Evolutionary conservation across 2,888 invertebrate genomes (phyloP), one percentile per base, ranked within the genome.

Genomic region (Papilio gigon): DNA sequence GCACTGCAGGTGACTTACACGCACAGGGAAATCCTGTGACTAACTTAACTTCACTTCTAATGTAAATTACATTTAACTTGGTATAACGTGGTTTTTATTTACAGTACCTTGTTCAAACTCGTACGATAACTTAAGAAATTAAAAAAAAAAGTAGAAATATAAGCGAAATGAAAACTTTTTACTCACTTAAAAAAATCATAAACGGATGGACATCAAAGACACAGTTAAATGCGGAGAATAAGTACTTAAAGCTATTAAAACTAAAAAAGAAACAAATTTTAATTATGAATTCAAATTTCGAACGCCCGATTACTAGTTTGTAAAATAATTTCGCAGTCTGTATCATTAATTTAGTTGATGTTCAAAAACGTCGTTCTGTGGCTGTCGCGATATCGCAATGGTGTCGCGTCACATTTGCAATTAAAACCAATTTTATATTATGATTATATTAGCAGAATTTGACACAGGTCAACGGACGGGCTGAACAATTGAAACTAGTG

Each of bases 371-470:
- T 20, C 22, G 17, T n/a, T 20, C n/a, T 27, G 27, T 17, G 12
- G 37, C 35, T 8, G 14, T 9, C 14, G 50, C 42, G 22, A 53
- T 30, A n/a, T 42, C 44, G 17, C 53, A 62, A 40, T 47, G 30
- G 59, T 6, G 22, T 50, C 44, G 70, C 56, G 65, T 47, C 71
- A 71, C 64, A 65, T 73, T 68, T 65, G 44, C 65, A 75, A 74
- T 74, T 72, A 75, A 70, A 59, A 59, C 47, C 67, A 74, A 74
- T 72, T 74, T 72, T 44, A 70, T 65, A 42, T 27, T 66, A 35
- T 74, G 71, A 74, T 74, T 70, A 72, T 75, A 73, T 72, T 70
- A 72, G 67, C 71, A 72, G 68, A 61, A 66, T 70, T 69, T 61
- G 64, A 60, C 66, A 44, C 42, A 20, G 74, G 72, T 73, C 72